Base-by-base conservation (phyloP, 2,113 vertebrate species). In the Dipodomys ordii region DNA sequence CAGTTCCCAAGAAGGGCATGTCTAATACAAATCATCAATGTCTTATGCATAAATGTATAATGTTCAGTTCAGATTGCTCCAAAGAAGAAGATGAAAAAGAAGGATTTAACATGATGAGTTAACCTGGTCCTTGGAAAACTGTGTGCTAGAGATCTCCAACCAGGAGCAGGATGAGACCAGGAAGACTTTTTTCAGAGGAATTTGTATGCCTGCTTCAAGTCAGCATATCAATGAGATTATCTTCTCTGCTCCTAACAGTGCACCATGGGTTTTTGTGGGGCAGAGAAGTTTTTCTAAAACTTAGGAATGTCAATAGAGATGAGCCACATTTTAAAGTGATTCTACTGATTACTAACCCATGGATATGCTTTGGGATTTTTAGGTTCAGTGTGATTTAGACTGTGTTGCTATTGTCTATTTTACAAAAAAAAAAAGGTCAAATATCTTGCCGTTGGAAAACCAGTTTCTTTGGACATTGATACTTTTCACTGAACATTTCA, bases 201-300 rank as follows among this genome's bases (percentile, higher is more conserved):
- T 3, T 19, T 3, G 11, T 19, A 19, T 49, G 28, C 5, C 35
- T 64, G 0, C 18, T 18, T 25, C 19, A 35, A 60, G 18, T 22
- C 1, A 22, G 16, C 13, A 6, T 2, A 44, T 49, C 2, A 46
- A 0, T 32, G 46, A 62, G 16, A 32, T 32, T 18, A 20, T 28
- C 20, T 16, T 2, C 49, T n/a, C 23, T 4, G 10, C 18, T 72
- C 6, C 8, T 57, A 27, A 4, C 62, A 65, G 0, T n/a, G 15
- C 4, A 35, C 19, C n/a, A 0, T 1, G 1, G 16, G 0, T 13
- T 22, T 8, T 18, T 57, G 15, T 18, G 15, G 53, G 3, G 1
- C 53, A 57, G 10, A 49, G 49, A 49, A 49, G 49, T 49, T 49
- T 49, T 49, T 49, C 49, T 11, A 49, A 49, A 49, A 49, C 49